Conservation (phyloP, 64 coral and sea anemone species). For the Pocillopora damicornis region DNA sequence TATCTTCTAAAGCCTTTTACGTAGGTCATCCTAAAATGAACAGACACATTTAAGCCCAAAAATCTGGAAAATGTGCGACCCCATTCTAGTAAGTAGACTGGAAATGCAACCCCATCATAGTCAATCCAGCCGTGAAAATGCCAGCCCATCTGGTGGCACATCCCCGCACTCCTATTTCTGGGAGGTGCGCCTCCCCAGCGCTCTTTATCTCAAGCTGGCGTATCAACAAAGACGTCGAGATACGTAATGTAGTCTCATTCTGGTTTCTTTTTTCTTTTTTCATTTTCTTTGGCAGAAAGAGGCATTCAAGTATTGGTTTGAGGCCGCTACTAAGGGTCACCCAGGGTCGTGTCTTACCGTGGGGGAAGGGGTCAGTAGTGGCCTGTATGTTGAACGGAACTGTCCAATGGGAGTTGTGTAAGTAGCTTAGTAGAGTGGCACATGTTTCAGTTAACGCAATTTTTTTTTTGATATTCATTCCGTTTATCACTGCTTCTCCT, state of each 20-base stretch:
- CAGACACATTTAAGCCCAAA: no score
- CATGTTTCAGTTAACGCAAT: background rate
- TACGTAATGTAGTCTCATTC: background rate
- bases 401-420: slow-evolving; percentile 59
- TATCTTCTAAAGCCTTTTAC: no score
- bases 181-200: no score
- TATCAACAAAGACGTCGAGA: background rate
- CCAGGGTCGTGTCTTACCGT: slow-evolving; percentile 71
- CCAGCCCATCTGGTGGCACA: no score
- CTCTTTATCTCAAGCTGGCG: no score
- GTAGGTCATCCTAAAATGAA: no score
- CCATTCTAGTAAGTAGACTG: no score
- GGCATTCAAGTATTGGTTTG: slow-evolving; percentile 67
- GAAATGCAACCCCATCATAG: no score
- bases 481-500: background rate
- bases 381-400: slow-evolving; percentile 59
- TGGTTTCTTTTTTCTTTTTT: background rate
- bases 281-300: slow-evolving; percentile 39
- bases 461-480: background rate
- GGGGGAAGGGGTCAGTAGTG: slow-evolving; percentile 83
- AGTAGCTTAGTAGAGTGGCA: background rate
- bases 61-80: no score
- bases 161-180: no score
- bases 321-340: slow-evolving; percentile 87
- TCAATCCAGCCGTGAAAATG: no score